Conservation (phyloP, 2,888 invertebrate genomes). For the Eupsilia transversa region DNA sequence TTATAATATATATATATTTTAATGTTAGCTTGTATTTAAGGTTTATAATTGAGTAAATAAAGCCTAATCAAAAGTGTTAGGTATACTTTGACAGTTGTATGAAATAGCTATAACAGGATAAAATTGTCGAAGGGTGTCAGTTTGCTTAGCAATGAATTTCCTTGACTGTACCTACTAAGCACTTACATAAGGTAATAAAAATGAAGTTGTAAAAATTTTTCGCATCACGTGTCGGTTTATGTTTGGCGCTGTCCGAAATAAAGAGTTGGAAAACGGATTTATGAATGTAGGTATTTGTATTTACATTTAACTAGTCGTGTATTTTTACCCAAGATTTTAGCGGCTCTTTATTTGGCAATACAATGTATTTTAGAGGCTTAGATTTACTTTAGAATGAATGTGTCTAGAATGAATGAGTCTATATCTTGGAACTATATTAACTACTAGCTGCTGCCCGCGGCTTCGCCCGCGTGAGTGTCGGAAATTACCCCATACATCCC, state of each 20-base stretch:
- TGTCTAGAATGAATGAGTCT: neutral
- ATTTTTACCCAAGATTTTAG: neutral
- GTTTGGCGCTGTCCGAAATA: constrained; percentile 16
- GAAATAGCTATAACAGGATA: neutral
- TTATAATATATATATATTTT: no score
- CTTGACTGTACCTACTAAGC: neutral
- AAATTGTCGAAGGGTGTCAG: neutral
- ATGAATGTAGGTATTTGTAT: constrained; percentile 9
- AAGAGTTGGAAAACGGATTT: constrained; percentile 26
- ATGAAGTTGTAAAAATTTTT: constrained; percentile 44
- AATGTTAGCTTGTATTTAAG: no score
- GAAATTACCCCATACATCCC: no score
- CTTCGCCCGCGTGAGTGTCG: no score
- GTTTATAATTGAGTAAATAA: no score
- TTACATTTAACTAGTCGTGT: constrained; percentile 1
- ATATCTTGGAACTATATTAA: neutral
- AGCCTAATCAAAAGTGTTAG: neutral
- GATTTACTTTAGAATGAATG: no score
- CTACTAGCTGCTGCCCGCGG: no score
- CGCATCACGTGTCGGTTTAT: constrained; percentile 32
- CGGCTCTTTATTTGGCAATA: neutral
- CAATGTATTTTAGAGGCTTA: neutral
- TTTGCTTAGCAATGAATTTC: neutral
- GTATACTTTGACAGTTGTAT: neutral
- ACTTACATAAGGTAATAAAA: constrained; percentile 48